phyloP scores from a whole-genome alignment of 2,113 vertebrate genomes.

The Rhombomys opimus region DNA sequence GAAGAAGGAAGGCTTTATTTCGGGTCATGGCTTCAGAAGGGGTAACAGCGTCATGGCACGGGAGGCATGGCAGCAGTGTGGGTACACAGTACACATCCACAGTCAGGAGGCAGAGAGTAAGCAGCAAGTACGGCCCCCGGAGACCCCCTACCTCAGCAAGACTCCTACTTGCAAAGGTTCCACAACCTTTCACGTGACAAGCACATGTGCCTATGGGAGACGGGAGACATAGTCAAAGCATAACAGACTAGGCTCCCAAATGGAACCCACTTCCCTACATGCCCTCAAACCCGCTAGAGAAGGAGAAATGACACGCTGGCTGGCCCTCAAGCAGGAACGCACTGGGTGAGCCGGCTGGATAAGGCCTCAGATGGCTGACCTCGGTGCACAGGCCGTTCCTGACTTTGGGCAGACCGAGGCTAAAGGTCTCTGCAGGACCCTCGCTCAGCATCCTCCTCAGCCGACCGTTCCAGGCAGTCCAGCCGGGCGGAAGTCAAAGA shows the following conservation, averaged over 20 bases:
- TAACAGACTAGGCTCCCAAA: neutral
- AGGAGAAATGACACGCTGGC: neutral
- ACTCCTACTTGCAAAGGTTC: neutral
- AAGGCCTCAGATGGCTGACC: neutral
- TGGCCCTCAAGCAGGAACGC: neutral
- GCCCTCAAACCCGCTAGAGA: neutral
- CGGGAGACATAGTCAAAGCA: neutral
- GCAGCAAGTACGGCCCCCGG: neutral
- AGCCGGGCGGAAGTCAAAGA: slow-evolving; percentile 71
- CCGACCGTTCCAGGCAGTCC: slow-evolving; percentile 27
- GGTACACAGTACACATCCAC: neutral
- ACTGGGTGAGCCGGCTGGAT: neutral
- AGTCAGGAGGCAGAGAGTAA: neutral
- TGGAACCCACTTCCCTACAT: neutral
- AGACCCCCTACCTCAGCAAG: neutral
- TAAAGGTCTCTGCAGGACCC: neutral
- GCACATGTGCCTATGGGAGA: neutral
- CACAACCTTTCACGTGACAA: neutral
- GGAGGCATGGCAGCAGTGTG: neutral
- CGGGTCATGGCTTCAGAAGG: neutral
- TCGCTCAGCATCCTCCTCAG: slow-evolving; percentile 35
- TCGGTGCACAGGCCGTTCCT: neutral
- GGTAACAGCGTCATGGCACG: neutral
- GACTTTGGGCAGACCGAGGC: slow-evolving; percentile 24
- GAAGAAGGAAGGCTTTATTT: neutral